A percentile compares a stretch with the other conserved stretches of the same genome.
Evolutionary conservation across 2,888 invertebrate genomes (phyloP).

Genomic region (Eurytoma californica): DNA sequence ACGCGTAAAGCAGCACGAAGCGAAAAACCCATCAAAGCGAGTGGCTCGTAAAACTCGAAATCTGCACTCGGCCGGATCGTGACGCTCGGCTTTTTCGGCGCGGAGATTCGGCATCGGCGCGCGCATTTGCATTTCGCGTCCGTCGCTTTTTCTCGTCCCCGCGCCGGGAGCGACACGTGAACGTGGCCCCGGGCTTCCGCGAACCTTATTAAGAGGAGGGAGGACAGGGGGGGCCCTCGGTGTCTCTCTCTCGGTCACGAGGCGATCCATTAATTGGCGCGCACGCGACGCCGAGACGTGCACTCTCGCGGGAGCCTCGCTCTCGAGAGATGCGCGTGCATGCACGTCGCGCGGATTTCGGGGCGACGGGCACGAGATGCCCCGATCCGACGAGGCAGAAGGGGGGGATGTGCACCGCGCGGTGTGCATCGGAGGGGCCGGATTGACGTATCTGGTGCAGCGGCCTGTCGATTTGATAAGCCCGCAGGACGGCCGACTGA

Average conservation of each 20-base stretch:
- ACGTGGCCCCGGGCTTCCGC: conserved; percentile 27
- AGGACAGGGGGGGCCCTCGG: not conserved
- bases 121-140: conserved; percentile 11
- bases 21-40: too few relatives aligned
- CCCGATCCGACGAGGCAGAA: too few relatives aligned
- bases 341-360: too few relatives aligned
- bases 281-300: conserved; percentile 34
- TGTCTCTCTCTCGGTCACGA: conserved; percentile 30
- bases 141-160: conserved; percentile 11
- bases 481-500: conserved; percentile 7
- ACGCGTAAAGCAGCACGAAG: too few relatives aligned
- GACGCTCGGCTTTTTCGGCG: not conserved
- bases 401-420: not conserved
- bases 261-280: conserved; percentile 46
- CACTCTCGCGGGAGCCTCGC: conserved; percentile 9
- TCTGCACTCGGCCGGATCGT: not conserved
- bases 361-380: too few relatives aligned
- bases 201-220: conserved; percentile 33
- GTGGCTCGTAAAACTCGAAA: too few relatives aligned
- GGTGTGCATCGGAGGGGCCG: not conserved
- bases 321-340: not conserved
- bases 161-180: conserved; percentile 7
- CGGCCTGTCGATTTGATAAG: conserved; percentile 18
- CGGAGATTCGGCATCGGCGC: not conserved
- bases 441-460: conserved; percentile 30